Evolutionary conservation across 1,140 invertebrate genomes (phyloP), one percentile per base, ranked within the genome.

Genomic region (Sinonovacula constricta): DNA sequence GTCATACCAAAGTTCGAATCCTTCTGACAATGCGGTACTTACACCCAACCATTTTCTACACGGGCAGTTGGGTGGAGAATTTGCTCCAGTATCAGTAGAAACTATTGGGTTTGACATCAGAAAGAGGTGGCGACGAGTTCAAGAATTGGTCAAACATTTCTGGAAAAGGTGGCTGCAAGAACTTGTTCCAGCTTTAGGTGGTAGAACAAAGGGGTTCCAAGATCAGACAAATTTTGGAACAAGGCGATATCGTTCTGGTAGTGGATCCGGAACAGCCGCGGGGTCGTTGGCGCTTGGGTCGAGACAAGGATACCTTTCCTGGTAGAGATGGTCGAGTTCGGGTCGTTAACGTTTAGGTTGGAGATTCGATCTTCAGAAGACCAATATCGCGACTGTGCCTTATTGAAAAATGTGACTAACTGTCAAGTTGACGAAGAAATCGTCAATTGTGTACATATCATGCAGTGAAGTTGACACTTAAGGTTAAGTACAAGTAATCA

Each of bases 181-280:
- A 45, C 18, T 10, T 45, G 7, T 45, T 7, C 39, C 39, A 45
- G 7, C 18, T 18, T 85, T 22, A 56, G 82, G n/a, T 65, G 60
- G 70, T 24, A 15, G 84, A 74, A 74, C 78, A 56, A 80, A 82
- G 34, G 84, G 84, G 83, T 26, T 33, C 15, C 1, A 45, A 10
- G 14, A 14, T 26, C 45, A 80, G 26, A 60, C 51, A 76, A 81
- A 82, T 56, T 12, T 12, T 84, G 4, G 22, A 66, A 45, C 22
- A 66, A 34, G 80, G 71, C 31, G 83, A 86, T 59, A 66, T 83
- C 59, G 83, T 86, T 0, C 39, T 86, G 26, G 49, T 85, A 0
- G 70, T 67, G 14, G 83, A 86, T 49, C 39, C 69, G 5, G 75
- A 74, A 45, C 26, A 59, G 45, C 83, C 81, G 15, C 72, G 85